Evolutionary conservation across 2,113 vertebrate species (phyloP).

Genomic region (Podocnemis expansa): DNA sequence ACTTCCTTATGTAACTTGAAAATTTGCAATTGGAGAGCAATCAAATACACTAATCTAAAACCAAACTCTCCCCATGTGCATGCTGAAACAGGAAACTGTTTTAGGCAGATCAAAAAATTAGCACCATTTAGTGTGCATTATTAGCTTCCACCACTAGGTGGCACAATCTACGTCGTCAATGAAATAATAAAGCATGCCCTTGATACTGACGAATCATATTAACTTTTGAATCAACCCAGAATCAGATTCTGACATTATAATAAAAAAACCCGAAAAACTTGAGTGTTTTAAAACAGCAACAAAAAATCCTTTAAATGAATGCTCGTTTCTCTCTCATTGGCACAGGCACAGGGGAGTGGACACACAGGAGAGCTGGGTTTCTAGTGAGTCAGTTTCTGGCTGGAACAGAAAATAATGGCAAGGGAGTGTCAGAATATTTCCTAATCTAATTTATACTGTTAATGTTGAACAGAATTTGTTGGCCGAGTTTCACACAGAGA

Average conservation of each 20-base stretch:
- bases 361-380: not conserved
- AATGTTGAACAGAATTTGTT: not conserved
- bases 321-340: not conserved
- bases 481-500: not conserved
- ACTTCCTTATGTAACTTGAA: not conserved
- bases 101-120: accelerated
- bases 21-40: not conserved
- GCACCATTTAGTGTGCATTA: accelerated
- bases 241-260: accelerated
- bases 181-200: accelerated
- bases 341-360: not conserved
- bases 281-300: not conserved
- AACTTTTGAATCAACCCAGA: not conserved
- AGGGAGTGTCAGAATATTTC: not conserved
- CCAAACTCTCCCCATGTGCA: not conserved
- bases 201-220: accelerated
- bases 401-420: not conserved
- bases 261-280: no score
- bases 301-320: not conserved
- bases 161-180: not conserved
- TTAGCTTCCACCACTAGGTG: slow-evolving; percentile 1
- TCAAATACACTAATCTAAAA: not conserved
- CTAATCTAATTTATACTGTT: not conserved
- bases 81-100: accelerated
- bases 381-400: not conserved